Conservation (phyloP, 2,888 invertebrate species). For the Andrena dorsata region DNA sequence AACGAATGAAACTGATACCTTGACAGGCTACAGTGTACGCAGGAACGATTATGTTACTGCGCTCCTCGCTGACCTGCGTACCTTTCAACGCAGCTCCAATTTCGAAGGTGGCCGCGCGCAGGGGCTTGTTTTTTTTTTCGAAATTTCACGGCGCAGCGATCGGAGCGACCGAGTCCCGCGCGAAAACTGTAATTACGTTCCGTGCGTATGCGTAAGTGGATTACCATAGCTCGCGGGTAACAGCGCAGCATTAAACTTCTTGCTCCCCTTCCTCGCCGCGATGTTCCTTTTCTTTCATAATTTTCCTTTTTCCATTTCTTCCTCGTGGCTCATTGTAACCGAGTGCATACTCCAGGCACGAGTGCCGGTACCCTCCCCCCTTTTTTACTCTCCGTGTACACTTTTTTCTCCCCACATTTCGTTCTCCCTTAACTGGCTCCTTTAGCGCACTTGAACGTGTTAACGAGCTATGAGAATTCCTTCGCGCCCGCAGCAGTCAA, state of each 20-base stretch:
- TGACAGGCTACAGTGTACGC: not conserved
- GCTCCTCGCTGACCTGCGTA: not conserved
- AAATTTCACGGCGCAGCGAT: slow-evolving; percentile 15
- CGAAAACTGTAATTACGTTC: slow-evolving; percentile 53
- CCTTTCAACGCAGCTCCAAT: no score
- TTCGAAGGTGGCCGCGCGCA: not conserved
- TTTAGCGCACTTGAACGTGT: slow-evolving; percentile 45
- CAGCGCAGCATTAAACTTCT: slow-evolving; percentile 39
- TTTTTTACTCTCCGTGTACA: slow-evolving; percentile 37
- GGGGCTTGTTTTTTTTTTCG: slow-evolving; percentile 16
- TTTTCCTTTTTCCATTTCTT: slow-evolving; percentile 13
- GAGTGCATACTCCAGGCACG: slow-evolving; percentile 55
- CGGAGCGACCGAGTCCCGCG: slow-evolving; percentile 42
- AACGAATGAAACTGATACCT: not conserved
- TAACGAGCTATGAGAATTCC: slow-evolving; percentile 43
- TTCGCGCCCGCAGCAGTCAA: not conserved
- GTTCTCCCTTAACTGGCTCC: slow-evolving; percentile 45
- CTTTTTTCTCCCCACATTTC: slow-evolving; percentile 45
- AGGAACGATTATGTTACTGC: not conserved
- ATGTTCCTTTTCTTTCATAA: not conserved
- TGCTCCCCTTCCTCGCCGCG: not conserved
- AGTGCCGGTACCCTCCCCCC: slow-evolving; percentile 39
- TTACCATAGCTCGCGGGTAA: slow-evolving; percentile 44
- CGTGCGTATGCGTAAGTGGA: slow-evolving; percentile 41
- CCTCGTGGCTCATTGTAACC: slow-evolving; percentile 56